Conservation (phyloP, 2,113 vertebrate genomes). For the Pachycephala philippinensis region DNA sequence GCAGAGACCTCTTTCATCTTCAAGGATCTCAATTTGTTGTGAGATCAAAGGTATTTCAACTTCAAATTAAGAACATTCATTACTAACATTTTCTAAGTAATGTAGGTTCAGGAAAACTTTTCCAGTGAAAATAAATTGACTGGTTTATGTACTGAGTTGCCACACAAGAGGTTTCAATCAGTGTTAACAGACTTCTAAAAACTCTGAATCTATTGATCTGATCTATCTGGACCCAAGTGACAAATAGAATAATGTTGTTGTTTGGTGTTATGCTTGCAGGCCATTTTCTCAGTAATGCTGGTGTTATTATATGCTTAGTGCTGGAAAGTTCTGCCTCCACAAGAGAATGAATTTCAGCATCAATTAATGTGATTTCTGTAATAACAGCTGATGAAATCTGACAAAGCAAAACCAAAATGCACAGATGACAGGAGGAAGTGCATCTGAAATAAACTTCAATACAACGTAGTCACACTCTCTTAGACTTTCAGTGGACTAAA, state of each 20-base stretch:
- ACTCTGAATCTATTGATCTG: not conserved
- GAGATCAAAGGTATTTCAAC: conserved; percentile 35
- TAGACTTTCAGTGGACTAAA: not conserved
- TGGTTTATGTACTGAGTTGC: not conserved
- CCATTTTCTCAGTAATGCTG: not conserved
- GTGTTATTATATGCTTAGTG: not conserved
- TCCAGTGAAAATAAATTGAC: not conserved
- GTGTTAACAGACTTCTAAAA: not conserved
- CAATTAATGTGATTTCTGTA: not conserved
- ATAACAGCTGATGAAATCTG: not conserved
- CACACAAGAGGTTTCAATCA: not conserved
- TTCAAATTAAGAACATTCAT: conserved; percentile 2
- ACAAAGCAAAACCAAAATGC: not conserved
- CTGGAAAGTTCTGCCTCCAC: not conserved
- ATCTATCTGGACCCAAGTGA: not conserved
- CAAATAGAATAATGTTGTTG: not conserved
- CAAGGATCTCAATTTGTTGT: not conserved
- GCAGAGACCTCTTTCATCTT: conserved; percentile 18
- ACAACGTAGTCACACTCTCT: not conserved
- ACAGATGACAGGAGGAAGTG: not conserved
- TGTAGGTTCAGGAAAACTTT: not conserved
- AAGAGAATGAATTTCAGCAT: not conserved
- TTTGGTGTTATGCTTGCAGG: not conserved
- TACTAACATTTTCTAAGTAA: not conserved
- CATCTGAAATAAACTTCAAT: not conserved